Conservation (phyloP, 2,113 vertebrate genomes). For the Lagopus leucura region DNA sequence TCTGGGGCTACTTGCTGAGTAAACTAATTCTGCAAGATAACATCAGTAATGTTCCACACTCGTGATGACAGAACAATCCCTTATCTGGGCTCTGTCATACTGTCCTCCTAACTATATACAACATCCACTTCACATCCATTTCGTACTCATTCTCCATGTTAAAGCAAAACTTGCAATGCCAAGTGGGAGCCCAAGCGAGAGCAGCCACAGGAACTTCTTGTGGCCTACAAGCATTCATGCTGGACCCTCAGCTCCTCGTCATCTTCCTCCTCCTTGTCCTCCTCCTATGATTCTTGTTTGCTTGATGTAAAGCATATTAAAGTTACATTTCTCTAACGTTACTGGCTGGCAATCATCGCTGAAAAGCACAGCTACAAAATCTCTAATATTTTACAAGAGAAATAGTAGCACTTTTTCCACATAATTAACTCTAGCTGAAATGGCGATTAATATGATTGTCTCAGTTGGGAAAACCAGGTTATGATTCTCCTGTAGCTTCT, state of each 20-base stretch:
- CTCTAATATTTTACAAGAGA: neutral
- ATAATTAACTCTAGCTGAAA: neutral
- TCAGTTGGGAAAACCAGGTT: neutral
- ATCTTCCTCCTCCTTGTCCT: no score
- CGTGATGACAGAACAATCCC: neutral
- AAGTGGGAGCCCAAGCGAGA: no score
- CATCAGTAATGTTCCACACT: neutral
- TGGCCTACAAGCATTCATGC: no score
- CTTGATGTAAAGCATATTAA: neutral
- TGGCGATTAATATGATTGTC: neutral
- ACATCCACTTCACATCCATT: neutral
- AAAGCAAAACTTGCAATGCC: neutral
- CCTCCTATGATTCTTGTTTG: no score
- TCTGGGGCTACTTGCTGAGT: neutral
- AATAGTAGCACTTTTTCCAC: neutral
- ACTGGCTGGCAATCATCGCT: neutral
- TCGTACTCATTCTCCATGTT: neutral
- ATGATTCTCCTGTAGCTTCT: neutral
- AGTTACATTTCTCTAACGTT: neutral
- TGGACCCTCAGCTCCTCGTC: no score
- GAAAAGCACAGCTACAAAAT: neutral
- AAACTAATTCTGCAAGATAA: neutral
- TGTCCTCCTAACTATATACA: neutral
- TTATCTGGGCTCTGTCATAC: neutral
- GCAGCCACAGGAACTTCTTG: no score